Evolutionary conservation across 2,797 vertebrate species (phyloP).

Genomic region (Echeneis naucrates): DNA sequence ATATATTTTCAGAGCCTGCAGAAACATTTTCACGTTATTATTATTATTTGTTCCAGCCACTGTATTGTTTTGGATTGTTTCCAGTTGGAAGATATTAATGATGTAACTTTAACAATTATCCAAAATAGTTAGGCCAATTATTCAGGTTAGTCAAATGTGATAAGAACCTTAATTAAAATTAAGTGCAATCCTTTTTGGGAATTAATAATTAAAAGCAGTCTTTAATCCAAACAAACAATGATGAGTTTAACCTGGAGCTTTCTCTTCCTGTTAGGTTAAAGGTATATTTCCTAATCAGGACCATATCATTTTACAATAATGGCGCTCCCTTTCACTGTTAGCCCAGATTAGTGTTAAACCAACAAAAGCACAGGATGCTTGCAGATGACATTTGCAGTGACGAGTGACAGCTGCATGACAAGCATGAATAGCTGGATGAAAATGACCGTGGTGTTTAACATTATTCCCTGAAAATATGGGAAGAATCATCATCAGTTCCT

Average conservation of each 20-base stretch:
- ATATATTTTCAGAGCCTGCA: not conserved
- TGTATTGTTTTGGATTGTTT: constrained; percentile 16
- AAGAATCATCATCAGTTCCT: constrained; percentile 55
- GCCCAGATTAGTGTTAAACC: constrained; percentile 22
- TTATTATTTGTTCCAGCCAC: not conserved
- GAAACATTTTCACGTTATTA: not conserved
- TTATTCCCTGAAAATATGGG: constrained; percentile 52
- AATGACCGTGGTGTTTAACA: constrained; percentile 65
- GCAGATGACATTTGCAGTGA: constrained; percentile 12
- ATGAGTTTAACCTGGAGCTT: constrained; percentile 25
- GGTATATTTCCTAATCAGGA: constrained; percentile 30
- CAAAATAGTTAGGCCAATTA: constrained; percentile 50
- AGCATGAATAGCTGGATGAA: constrained; percentile 44
- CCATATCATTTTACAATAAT: constrained; percentile 10
- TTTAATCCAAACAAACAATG: constrained; percentile 45
- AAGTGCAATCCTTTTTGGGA: constrained; percentile 15
- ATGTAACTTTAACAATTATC: constrained; percentile 16
- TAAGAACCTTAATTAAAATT: constrained; percentile 55
- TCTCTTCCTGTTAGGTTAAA: constrained; percentile 15
- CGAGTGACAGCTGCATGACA: constrained; percentile 41
- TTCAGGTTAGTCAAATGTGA: constrained; percentile 42
- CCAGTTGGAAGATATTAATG: constrained; percentile 22
- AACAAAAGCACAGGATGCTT: constrained; percentile 12
- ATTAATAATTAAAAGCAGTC: constrained; percentile 29
- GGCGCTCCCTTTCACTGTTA: not conserved